A percentile compares a stretch with the other conserved stretches of the same genome.
phyloP scores from a whole-genome alignment of 1,140 invertebrate species.

The Euwallacea fornicatus region DNA sequence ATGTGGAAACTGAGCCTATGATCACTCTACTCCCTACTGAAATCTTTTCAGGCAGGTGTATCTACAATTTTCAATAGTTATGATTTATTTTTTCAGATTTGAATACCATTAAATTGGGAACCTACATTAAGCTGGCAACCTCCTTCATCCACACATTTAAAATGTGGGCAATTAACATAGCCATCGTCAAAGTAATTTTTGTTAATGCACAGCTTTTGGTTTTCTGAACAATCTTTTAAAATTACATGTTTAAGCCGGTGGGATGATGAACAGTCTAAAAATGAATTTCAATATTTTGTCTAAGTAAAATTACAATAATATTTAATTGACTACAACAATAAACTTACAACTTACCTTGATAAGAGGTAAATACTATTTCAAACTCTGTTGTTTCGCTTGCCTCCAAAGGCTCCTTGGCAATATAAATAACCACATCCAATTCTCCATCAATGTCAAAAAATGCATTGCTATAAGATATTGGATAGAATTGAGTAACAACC shows the following conservation, averaged over 20 bases:
- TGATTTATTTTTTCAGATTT: too few species aligned
- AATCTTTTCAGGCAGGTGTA: neutral
- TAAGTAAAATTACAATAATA: too few species aligned
- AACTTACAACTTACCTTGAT: conserved; percentile 7
- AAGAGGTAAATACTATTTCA: conserved; percentile 17
- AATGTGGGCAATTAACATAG: conserved; percentile 7
- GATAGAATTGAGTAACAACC: neutral
- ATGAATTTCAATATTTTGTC: too few species aligned
- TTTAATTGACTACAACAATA: neutral
- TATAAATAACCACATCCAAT: conserved; percentile 13
- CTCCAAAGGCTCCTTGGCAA: conserved; percentile 5
- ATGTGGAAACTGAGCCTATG: conserved; percentile 20
- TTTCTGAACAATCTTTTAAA: too few species aligned
- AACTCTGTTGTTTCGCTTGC: neutral
- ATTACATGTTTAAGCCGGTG: too few species aligned
- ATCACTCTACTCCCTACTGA: conserved; percentile 18
- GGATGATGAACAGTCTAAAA: too few species aligned
- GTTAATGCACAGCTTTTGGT: neutral
- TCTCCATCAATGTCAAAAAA: conserved; percentile 16
- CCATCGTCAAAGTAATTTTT: neutral
- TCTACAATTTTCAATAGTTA: too few species aligned
- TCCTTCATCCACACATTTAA: conserved; percentile 1
- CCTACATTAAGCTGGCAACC: neutral
- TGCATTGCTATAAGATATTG: conserved; percentile 7
- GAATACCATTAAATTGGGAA: neutral